phyloP scores from a whole-genome alignment of 2,113 vertebrate genomes.

The Vombatus ursinus region DNA sequence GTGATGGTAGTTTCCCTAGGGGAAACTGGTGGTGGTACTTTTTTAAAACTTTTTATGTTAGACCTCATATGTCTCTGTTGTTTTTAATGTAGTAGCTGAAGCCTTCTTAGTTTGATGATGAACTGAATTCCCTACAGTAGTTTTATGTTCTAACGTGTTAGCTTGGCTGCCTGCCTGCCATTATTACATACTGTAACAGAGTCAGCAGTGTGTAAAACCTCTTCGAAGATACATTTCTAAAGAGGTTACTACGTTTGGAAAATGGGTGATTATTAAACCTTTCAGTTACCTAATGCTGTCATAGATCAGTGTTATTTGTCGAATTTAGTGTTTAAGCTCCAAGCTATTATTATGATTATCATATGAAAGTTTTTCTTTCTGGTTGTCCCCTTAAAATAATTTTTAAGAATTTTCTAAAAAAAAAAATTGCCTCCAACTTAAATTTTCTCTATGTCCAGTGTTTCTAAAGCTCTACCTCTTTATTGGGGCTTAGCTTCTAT shows the following conservation, averaged over 20 bases:
- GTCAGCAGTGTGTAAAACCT: not conserved
- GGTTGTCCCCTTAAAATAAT: not conserved
- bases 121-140: too few species aligned
- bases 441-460: not conserved
- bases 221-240: not conserved
- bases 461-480: not conserved
- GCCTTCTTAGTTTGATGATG: not conserved
- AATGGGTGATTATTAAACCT: not conserved
- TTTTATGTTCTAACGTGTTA: not conserved
- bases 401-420: not conserved
- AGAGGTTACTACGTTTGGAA: not conserved
- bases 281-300: slow-evolving; percentile 6
- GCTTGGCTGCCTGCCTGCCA: not conserved
- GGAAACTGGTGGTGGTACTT: not conserved
- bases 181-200: not conserved
- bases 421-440: not conserved
- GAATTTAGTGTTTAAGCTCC: not conserved
- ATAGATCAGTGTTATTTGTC: slow-evolving; percentile 17
- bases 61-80: not conserved
- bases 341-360: not conserved
- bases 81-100: not conserved
- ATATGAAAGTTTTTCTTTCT: not conserved
- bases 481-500: not conserved
- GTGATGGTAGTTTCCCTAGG: not conserved
- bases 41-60: not conserved